phyloP scores from a whole-genome alignment of 1,140 invertebrate genomes.

The Conopomorpha cramerella region DNA sequence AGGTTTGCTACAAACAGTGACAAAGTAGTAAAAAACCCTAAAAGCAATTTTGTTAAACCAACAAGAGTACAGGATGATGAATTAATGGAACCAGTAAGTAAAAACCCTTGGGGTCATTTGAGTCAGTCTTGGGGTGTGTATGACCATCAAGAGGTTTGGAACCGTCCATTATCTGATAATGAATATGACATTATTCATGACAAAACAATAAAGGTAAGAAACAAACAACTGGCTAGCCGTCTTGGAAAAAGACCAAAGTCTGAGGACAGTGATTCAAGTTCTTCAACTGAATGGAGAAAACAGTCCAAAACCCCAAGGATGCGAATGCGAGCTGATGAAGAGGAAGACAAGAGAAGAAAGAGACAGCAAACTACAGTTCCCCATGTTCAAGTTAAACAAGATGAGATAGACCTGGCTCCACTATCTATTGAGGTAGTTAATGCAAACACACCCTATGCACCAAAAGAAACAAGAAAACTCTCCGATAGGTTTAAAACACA shows the following conservation, averaged over 20 bases:
- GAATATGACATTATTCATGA: conserved; percentile 16
- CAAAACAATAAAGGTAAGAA: conserved; percentile 23
- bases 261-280: conserved; percentile 39
- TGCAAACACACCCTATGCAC: conserved; percentile 21
- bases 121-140: conserved; percentile 70
- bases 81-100: conserved; percentile 31
- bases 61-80: conserved; percentile 48
- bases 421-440: conserved; percentile 43
- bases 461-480: conserved; percentile 22
- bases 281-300: conserved; percentile 60
- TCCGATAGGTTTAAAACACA: conserved; percentile 37
- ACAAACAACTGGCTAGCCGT: conserved; percentile 37
- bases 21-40: conserved; percentile 62
- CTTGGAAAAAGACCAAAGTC: conserved; percentile 41
- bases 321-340: conserved; percentile 89
- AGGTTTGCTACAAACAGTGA: conserved; percentile 69
- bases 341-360: conserved; percentile 68
- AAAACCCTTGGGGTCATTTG: conserved; percentile 76
- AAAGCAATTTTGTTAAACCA: conserved; percentile 66
- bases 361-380: conserved; percentile 23
- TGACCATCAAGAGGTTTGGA: conserved; percentile 63
- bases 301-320: conserved; percentile 72
- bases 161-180: conserved; percentile 21
- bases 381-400: conserved; percentile 25
- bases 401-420: conserved; percentile 30